Base-by-base conservation (phyloP, 2,888 invertebrate species). In the Trichopoda pennipes region DNA sequence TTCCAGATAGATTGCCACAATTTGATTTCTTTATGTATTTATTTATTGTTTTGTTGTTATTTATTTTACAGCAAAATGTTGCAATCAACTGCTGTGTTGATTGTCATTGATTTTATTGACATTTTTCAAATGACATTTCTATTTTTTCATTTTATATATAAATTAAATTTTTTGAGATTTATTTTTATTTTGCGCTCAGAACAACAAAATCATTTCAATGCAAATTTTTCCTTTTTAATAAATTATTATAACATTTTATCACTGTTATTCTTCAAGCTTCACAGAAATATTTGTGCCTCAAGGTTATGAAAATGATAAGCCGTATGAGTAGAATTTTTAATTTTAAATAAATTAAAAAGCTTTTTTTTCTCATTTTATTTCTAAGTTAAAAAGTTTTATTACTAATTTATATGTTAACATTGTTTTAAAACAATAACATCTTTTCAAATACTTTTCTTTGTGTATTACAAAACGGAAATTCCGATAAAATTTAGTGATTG, bases 71-170 rank as follows among this genome's bases (percentile, higher is more conserved):
- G 42, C 28, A 49, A 51, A 42, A 58, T 49, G 58, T 60, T 68
- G 28, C 17, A 66, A 63, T 80, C 63, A 64, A 53, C 74, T 73
- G 32, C 6, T 70, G 66, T 69, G 49, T 58, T 69, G 64, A 47
- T 61, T 64, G 60, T 60, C 75, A 76, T 44, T 76, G 75, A 79
- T 63, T 76, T 82, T 79, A 79, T 76, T 79, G 82, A 82, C 82
- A 82, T 82, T 77, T 82, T 68, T 19, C 51, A 53, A 79, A 68
- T 77, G 61, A 69, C 51, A 79, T 76, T 75, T 44, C 55, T 38
- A 75, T 72, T 72, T 53, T 2, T 60, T 35, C 8, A 8, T 35
- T 10, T 28, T 28, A 23, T 14, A 66, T 42, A 63, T 70, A 28
- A 32, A 64, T 17, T 19, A n/a, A n/a, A n/a, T 64, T 51, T 38